phyloP scores from a whole-genome alignment of 1,140 invertebrate genomes.

The Drosophila burlai region DNA sequence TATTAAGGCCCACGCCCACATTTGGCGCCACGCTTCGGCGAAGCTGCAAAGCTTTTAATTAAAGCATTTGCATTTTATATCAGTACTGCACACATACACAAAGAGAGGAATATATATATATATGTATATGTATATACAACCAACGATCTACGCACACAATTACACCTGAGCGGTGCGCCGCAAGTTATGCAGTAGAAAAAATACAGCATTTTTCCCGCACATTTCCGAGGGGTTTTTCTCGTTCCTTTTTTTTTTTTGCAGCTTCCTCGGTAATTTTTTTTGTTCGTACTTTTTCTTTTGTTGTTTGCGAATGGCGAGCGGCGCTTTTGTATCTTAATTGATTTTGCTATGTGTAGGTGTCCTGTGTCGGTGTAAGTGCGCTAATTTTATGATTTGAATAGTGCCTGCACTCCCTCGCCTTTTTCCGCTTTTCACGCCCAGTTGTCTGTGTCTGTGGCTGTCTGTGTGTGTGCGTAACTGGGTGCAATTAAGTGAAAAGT shows the following conservation, averaged over 20 bases:
- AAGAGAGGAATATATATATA: background rate
- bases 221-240: constrained; percentile 28
- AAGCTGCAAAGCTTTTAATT: constrained; percentile 80
- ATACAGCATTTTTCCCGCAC: constrained; percentile 14
- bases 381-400: constrained; percentile 79
- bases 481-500: constrained; percentile 80
- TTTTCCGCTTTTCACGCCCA: constrained; percentile 7
- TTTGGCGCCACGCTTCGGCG: constrained; percentile 59
- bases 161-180: constrained; percentile 64
- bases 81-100: constrained; percentile 29
- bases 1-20: background rate
- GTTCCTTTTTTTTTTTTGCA: background rate
- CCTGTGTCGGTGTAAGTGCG: constrained; percentile 55
- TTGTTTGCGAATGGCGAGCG: constrained; percentile 49
- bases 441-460: constrained; percentile 7
- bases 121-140: background rate
- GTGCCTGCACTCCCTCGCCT: constrained; percentile 12
- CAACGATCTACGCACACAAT: constrained; percentile 22
- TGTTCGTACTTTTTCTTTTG: constrained; percentile 36
- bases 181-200: constrained; percentile 77
- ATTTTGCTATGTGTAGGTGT: constrained; percentile 48
- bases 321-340: constrained; percentile 77
- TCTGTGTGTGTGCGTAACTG: constrained; percentile 28
- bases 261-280: constrained; percentile 17
- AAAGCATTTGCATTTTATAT: constrained; percentile 82